phyloP scores from a whole-genome alignment of 2,888 invertebrate genomes.

The Neoaliturus tenellus region DNA sequence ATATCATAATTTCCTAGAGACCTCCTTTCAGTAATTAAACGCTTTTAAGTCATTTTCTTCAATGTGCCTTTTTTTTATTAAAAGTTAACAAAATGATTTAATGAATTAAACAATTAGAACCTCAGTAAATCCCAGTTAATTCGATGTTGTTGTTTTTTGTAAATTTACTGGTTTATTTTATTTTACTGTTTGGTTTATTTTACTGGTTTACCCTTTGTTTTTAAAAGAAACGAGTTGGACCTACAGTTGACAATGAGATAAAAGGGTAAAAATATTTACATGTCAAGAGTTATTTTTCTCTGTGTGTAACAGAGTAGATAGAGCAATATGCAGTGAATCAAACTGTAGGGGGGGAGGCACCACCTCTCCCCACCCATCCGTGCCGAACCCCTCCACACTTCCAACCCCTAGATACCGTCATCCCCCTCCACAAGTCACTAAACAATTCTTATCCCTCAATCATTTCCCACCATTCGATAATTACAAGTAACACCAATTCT shows the following conservation, averaged over 20 bases:
- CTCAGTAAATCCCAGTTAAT: no score
- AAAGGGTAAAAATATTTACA: conserved; percentile 45
- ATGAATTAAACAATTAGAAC: no score
- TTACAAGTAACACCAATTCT: background rate
- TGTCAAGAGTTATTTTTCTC: conserved; percentile 39
- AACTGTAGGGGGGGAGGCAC: conserved; percentile 2
- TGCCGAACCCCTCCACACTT: background rate
- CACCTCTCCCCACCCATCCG: background rate
- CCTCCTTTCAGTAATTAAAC: no score
- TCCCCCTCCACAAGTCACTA: background rate
- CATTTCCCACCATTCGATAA: background rate
- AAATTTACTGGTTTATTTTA: no score
- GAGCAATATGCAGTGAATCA: conserved; percentile 51
- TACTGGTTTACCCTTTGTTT: no score
- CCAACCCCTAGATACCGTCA: background rate
- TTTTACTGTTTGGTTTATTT: no score
- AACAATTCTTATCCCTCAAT: background rate
- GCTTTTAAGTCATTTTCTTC: no score
- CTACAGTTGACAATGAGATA: conserved; percentile 36
- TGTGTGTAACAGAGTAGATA: conserved; percentile 36
- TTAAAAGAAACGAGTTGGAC: background rate
- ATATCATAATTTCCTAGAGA: no score
- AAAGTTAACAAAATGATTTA: no score
- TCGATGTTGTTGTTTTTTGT: no score
- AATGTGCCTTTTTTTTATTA: no score